Conservation (phyloP, 1,140 invertebrate genomes). For the Carcinoscorpius rotundicauda region DNA sequence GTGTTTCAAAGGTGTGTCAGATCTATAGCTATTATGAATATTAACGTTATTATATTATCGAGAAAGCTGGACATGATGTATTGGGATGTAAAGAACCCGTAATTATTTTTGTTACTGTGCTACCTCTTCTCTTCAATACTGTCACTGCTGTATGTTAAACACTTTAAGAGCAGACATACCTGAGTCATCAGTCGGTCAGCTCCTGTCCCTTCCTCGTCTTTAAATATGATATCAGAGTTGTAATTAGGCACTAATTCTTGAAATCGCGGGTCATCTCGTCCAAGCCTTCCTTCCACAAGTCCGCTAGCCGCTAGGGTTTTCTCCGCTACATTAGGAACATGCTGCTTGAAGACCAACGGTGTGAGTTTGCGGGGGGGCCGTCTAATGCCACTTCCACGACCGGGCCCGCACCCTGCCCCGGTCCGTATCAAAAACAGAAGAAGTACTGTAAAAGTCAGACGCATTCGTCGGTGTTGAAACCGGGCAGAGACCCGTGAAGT, state of each 20-base stretch:
- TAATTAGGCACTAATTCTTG: slow-evolving; percentile 84
- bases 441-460: no score
- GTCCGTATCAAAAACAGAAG: no score
- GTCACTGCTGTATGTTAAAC: no score
- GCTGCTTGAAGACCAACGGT: slow-evolving; percentile 84
- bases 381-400: slow-evolving; percentile 60
- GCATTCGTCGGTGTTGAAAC: no score
- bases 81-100: no score
- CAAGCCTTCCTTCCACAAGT: slow-evolving; percentile 64
- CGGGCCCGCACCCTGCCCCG: slow-evolving; percentile 55
- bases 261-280: slow-evolving; percentile 66
- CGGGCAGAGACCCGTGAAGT: no score
- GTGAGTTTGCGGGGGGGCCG: slow-evolving; percentile 62
- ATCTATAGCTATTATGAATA: no score
- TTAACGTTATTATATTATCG: no score
- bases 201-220: slow-evolving; percentile 88
- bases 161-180: slow-evolving; percentile 45
- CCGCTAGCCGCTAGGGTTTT: slow-evolving; percentile 77
- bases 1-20: no score
- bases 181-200: slow-evolving; percentile 90
- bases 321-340: slow-evolving; percentile 86
- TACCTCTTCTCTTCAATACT: no score
- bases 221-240: slow-evolving; percentile 84
- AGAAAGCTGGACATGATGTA: no score
- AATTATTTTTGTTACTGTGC: no score